Base-by-base conservation (phyloP, 92 coral and sea anemone species). In the Palythoa caribaeorum region DNA sequence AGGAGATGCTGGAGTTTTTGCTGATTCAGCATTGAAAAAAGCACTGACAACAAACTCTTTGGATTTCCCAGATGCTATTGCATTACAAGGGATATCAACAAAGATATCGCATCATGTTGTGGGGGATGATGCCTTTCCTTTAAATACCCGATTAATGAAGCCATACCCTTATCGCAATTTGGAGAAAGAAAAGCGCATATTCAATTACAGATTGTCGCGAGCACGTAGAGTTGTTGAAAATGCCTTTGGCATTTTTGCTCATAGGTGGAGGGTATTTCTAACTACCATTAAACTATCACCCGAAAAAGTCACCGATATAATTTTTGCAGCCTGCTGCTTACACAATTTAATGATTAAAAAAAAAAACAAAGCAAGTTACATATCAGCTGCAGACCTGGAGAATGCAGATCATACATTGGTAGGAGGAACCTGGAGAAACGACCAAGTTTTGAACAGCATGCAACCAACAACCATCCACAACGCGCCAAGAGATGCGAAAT, bases 1-100 rank as follows among this genome's bases (percentile, higher is more conserved):
- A 16, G 94, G 94, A 59, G 94, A 92, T 92, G 92, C 92, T 0
- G 94, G 90, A 40, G 94, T 91, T 28, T 92, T 84, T 66, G 54
- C 53, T 15, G 78, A 79, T 65, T 92, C 90, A 73, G 38, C 90
- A 14, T 63, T 92, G 62, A 84, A 72, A 17, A 54, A 85, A 78
- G 90, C 92, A 59, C 53, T 92, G 73, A 39, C 54, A 9, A 14
- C 35, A 39, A 73, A 73, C 28, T 51, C 88, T 13, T 51, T 72
- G 13, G 55, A 84, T 50, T 51, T 84, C 14, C 80, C 80, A 48
- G 69, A 50, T 0, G 1, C 88, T 19, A 51, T 9, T 48, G 59
- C 53, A 50, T 3, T 51, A 1, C 7, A 11, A 20, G 88, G 88
- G 13, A 84, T 84, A 72, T 17, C 88, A 50, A 84, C 80, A 53